These are phyloP conservation scores for Drosophila ochracea DNA, from an alignment of 2,888 invertebrate species.

Conservation along the genomic window DNA sequence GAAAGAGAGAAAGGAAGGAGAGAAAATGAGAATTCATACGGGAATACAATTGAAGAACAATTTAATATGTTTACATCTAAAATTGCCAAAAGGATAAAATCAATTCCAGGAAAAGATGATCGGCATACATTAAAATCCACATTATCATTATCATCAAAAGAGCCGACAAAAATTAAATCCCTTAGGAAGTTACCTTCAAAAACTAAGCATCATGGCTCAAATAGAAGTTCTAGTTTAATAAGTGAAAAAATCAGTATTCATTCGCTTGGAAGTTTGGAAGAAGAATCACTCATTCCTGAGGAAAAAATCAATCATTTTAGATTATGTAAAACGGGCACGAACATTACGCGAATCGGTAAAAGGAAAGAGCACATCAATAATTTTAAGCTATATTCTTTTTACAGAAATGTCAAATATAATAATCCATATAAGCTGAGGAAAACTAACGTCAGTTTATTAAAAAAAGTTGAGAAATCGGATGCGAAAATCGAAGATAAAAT, in stretches of 20 bases:
- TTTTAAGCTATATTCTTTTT: neutral
- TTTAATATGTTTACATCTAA: neutral
- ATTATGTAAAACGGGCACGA: neutral
- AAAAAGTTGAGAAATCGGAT: neutral
- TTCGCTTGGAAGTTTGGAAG: neutral
- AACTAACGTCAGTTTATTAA: neutral
- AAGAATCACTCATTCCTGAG: neutral
- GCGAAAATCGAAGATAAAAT: neutral
- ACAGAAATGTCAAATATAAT: neutral
- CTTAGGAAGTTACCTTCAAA: neutral
- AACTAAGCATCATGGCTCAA: neutral
- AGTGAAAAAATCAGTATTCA: neutral
- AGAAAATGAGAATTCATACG: neutral
- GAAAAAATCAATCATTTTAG: neutral
- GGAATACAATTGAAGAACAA: neutral
- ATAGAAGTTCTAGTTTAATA: neutral
- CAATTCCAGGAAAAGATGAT: neutral
- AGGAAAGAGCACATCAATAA: neutral
- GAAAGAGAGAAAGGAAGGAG: neutral
- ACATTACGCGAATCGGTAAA: neutral
- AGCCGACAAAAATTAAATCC: neutral
- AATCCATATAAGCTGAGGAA: neutral
- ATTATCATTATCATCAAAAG: neutral
- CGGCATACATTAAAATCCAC: neutral
- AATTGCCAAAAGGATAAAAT: neutral